Conservation (phyloP, 1,140 invertebrate genomes). For the Acyrthosiphon pisum region DNA sequence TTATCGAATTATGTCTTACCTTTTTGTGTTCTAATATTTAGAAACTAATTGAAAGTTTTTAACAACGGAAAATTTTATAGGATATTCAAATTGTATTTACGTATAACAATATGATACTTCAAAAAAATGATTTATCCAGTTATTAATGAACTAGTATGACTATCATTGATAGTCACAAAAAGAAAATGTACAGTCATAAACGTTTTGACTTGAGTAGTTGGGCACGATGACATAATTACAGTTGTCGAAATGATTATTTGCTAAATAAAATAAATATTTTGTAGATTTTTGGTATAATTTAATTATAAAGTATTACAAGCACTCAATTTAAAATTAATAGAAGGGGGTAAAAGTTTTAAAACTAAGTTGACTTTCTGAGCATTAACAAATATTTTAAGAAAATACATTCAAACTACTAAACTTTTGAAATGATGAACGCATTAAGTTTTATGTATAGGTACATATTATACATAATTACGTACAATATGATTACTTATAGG, state of each 20-base stretch:
- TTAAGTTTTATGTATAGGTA: not conserved
- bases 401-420: not conserved
- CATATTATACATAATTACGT: not conserved
- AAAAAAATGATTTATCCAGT: not conserved
- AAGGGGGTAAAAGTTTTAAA: not conserved
- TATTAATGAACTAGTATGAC: not conserved
- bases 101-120: not conserved
- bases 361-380: not conserved
- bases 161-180: not conserved
- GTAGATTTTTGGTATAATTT: not conserved
- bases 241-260: not conserved
- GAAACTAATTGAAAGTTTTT: no score
- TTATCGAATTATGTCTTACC: no score
- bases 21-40: no score
- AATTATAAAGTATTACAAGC: slow-evolving; percentile 2
- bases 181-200: not conserved
- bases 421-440: not conserved
- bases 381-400: not conserved
- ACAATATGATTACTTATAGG: not conserved
- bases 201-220: not conserved
- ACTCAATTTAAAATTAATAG: not conserved
- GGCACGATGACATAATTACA: not conserved
- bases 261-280: not conserved
- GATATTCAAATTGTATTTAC: not conserved
- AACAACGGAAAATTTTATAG: not conserved